Evolutionary conservation across 2,113 vertebrate genomes (phyloP).

Genomic region (Corvus cornix): DNA sequence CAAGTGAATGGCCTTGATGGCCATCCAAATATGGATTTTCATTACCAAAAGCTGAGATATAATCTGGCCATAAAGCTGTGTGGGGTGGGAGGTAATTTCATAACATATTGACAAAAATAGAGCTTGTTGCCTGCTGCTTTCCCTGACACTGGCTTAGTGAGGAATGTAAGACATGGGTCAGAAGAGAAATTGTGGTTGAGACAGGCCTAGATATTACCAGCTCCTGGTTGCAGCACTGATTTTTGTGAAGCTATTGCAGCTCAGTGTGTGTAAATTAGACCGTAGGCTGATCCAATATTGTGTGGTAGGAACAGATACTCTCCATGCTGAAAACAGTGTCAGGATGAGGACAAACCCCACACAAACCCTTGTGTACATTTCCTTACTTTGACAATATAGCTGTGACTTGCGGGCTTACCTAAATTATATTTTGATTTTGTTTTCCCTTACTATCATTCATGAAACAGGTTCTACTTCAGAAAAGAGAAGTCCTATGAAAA

Average conservation of each 20-base stretch:
- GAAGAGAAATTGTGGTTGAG: background rate
- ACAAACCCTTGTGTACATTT: background rate
- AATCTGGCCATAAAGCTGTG: background rate
- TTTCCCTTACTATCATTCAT: background rate
- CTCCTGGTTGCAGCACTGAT: background rate
- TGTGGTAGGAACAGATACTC: background rate
- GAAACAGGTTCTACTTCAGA: constrained; percentile 68
- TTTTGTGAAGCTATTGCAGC: background rate
- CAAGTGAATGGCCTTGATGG: background rate
- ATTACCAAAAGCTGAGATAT: background rate
- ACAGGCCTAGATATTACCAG: background rate
- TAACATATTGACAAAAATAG: background rate
- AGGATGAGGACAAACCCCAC: background rate
- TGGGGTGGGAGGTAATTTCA: background rate
- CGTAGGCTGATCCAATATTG: background rate
- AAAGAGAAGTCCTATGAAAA: constrained; percentile 73
- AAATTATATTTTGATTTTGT: background rate
- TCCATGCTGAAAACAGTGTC: background rate
- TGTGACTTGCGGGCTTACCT: background rate
- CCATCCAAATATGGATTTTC: background rate
- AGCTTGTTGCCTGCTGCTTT: background rate
- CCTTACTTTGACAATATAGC: background rate
- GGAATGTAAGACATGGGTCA: background rate
- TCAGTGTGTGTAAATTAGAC: background rate
- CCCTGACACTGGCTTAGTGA: background rate